These are phyloP conservation scores for Penaeus chinensis DNA, from an alignment of 1,140 invertebrate species.

Conservation along the genomic window DNA sequence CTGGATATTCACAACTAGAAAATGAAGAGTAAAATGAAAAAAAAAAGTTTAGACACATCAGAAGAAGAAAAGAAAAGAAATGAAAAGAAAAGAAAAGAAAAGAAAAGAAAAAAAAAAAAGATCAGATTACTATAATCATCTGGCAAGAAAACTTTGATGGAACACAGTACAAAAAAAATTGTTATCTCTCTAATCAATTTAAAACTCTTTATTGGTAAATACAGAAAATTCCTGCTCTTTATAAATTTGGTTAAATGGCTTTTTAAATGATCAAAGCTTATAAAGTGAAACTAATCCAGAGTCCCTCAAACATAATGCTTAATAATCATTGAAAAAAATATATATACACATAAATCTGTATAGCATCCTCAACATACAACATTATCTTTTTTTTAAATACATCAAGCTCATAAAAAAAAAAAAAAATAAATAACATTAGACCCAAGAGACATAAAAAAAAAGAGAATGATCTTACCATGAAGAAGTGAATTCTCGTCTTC, in stretches of 20 bases:
- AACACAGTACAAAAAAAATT: no score
- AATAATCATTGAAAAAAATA: neutral
- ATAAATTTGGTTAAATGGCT: neutral
- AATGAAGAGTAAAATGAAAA: no score
- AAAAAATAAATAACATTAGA: neutral
- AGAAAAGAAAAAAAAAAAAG: neutral
- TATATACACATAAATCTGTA: neutral
- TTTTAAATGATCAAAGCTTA: neutral
- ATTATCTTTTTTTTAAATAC: neutral
- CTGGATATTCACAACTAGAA: no score
- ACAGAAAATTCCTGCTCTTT: no score
- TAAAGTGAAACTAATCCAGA: neutral
- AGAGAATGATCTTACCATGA: constrained; percentile 48
- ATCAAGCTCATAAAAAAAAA: neutral
- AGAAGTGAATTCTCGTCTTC: constrained; percentile 63
- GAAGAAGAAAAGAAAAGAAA: no score
- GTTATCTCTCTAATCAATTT: no score
- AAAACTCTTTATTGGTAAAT: no score
- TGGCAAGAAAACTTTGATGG: no score
- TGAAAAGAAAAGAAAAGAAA: no score
- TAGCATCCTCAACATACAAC: neutral
- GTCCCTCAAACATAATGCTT: neutral
- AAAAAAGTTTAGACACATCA: no score
- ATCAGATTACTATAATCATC: neutral
- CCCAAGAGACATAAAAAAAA: neutral